A percentile compares a stretch with the other conserved stretches of the same genome.
Evolutionary conservation across 2,113 vertebrate genomes (phyloP).

Genomic region (Paracanthobrama guichenoti): DNA sequence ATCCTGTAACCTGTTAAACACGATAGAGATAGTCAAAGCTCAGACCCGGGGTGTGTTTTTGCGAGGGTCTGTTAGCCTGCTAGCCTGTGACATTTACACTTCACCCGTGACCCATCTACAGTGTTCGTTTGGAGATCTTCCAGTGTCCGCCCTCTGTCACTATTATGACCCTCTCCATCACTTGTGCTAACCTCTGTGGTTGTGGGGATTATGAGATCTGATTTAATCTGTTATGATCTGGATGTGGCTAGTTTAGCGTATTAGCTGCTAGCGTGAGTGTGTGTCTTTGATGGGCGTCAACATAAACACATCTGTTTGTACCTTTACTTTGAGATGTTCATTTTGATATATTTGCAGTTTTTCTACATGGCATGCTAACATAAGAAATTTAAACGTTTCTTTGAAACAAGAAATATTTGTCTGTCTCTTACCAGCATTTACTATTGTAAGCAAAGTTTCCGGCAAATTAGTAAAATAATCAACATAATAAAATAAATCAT

Average conservation of each 20-base stretch:
- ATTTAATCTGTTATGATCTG: conserved; percentile 3
- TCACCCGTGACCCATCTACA: background rate
- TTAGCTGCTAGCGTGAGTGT: conserved; percentile 20
- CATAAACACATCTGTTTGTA: conserved; percentile 29
- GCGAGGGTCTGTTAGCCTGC: conserved; percentile 6
- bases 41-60: background rate
- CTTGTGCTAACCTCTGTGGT: background rate
- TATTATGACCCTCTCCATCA: background rate
- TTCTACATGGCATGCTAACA: background rate
- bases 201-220: background rate
- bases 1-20: background rate
- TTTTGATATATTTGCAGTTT: background rate
- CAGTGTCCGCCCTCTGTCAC: background rate
- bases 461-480: background rate
- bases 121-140: background rate
- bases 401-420: background rate
- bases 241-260: conserved; percentile 22
- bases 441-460: background rate
- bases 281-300: conserved; percentile 18
- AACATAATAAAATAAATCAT: no score
- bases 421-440: background rate
- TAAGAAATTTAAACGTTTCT: background rate
- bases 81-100: conserved; percentile 36
- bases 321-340: background rate
- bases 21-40: background rate